Conservation (phyloP, 1,140 invertebrate species). For the Papilio glaucus region DNA sequence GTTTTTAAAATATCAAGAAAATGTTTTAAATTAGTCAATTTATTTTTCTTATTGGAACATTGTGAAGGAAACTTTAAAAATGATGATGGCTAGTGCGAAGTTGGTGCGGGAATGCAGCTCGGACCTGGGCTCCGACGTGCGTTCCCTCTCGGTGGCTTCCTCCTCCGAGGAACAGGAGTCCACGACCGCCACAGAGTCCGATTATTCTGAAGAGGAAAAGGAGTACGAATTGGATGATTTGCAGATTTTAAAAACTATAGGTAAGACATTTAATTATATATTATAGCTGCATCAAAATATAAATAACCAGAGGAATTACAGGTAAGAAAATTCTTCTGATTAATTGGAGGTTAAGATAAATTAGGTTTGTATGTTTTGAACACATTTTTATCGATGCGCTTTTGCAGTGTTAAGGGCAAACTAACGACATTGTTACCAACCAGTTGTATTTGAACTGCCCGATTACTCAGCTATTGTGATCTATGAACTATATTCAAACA, state of each 20-base stretch:
- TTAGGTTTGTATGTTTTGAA: too few species aligned
- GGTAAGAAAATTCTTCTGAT: too few species aligned
- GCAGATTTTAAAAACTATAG: conserved; percentile 92
- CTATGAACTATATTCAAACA: too few species aligned
- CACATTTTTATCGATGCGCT: too few species aligned
- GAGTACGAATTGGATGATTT: conserved; percentile 90
- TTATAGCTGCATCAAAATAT: too few species aligned
- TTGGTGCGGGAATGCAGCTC: conserved; percentile 82
- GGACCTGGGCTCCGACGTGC: conserved; percentile 78
- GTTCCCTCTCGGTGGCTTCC: conserved; percentile 77
- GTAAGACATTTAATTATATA: conserved; percentile 80
- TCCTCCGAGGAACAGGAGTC: conserved; percentile 80
- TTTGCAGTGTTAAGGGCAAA: too few species aligned
- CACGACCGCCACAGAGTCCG: conserved; percentile 82
- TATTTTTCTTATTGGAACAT: conserved; percentile 10
- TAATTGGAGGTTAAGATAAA: too few species aligned
- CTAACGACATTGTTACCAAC: too few species aligned
- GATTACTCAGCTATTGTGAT: too few species aligned
- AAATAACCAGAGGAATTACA: too few species aligned
- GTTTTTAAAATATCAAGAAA: neutral
- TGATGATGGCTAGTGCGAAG: conserved; percentile 84
- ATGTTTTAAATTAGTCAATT: neutral
- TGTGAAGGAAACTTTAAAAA: conserved; percentile 54
- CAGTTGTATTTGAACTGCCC: too few species aligned
- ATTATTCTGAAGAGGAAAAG: conserved; percentile 86